Evolutionary conservation across 2,797 vertebrate genomes (phyloP), one percentile per base, ranked within the genome.

Genomic region (Notolabrus celidotus): DNA sequence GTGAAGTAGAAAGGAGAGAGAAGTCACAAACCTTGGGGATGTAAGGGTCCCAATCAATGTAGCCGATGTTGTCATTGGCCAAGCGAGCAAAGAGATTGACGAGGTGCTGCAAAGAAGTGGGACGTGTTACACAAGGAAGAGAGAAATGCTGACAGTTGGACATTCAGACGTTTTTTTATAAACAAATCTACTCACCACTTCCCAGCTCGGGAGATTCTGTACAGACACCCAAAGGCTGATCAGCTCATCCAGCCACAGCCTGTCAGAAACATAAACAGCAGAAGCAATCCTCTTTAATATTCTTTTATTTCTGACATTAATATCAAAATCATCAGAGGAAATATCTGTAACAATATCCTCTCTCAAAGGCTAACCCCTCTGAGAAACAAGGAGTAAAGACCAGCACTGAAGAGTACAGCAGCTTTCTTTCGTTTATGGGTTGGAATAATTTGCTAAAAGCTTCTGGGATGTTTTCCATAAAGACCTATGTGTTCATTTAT

Each of bases 141-240:
- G 0, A 31, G 1, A 50, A 61, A 46, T 20, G 55, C 2, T 1
- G 2, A 27, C 10, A 4, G 4, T 3, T 51, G 9, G 7, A 33
- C 6, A 71, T 34, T 51, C 2, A 15, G 27, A 34, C 1, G 5
- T 41, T 46, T 38, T 33, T 15, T 31, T 67, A 74, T 10, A 49
- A 47, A 60, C 22, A 0, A 14, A 78, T 42, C 11, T 46, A 95
- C 96, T 94, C 80, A 99, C 98, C 92, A 96, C 93, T 93, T 99
- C 98, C 98, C 98, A 99, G 50, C 96, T 95, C 42, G 98, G 97
- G 84, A 98, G 96, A 92, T 99, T 99, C 88, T 99, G 98, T 76
- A 99, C 97, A 1, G 97, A 96, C 76, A 96, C 92, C 97, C 97
- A 99, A 82, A 99, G 93, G 78, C 90, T 95, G 85, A 98, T 93